Evolutionary conservation across 1,140 invertebrate genomes (phyloP), one percentile per base, ranked within the genome.

Genomic region (Holcopasites calliopsidis): DNA sequence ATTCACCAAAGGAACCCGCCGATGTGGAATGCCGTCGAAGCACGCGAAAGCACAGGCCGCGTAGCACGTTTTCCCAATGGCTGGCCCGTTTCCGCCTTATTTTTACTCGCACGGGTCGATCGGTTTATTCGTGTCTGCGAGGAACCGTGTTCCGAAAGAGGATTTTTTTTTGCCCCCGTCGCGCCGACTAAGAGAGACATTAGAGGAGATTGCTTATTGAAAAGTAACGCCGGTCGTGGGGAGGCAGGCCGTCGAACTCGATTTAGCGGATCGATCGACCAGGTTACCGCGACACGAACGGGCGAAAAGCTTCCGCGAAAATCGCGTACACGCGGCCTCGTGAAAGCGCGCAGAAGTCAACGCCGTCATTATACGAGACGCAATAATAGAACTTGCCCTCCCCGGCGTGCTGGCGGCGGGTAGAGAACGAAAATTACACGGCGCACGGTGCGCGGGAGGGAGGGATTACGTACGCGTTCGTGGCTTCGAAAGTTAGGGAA

Each of bases 141-240:
- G 35, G 18, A 26, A 55, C 23, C 47, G 40, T 23, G n/a, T 3
- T 26, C 21, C 21, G 47, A 35, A 49, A 38, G 5, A 35, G n/a
- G n/a, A n/a, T n/a, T n/a, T n/a, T n/a, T n/a, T n/a, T 38, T 38
- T 40, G 66, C 72, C 28, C 38, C 21, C 23, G 40, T 13, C 6
- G 6, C 18, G 0, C 23, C 4, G 23, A 3, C 21, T 50, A 80
- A 80, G 55, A 74, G 77, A 74, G 52, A 77, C 72, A 61, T 86
- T 84, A 77, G 47, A 71, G 50, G 23, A 77, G 62, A 84, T 85
- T 83, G 74, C 57, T 85, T 76, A 83, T 85, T 76, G 80, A 82
- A 83, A n/a, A 79, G 65, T 71, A 65, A 75, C 38, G 47, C 38
- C 4, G 23, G 11, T 11, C 18, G 11, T 23, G 35, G 8, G 10